Evolutionary conservation across 2,888 invertebrate species (phyloP), one percentile per base, ranked within the genome.

Genomic region (Stegana nigrithorax): DNA sequence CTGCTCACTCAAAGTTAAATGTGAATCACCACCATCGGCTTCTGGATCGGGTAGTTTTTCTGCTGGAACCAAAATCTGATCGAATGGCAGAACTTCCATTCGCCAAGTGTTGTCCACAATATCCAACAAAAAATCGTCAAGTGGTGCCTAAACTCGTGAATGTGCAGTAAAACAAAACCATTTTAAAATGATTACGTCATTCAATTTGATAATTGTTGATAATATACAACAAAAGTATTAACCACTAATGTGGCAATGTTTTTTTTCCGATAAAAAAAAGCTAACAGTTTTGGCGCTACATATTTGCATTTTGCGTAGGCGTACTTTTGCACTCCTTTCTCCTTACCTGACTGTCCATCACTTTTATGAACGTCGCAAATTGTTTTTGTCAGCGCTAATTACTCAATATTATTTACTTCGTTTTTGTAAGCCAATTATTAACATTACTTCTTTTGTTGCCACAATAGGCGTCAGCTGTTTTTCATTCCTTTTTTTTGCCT

Each of bases 41-140:
- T 95, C 95, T 0, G 94, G 94, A 87, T 97, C 97, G 1, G 97
- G 95, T 56, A 97, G 87, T 86, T 97, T 96, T 80, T 92, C 90
- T 56, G 91, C 84, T 2, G 97, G 97, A 5, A 97, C 96, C 59
- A 87, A 82, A 72, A 94, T 94, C 80, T 96, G 95, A 84, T 96
- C 96, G 74, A 91, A 89, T 3, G 94, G 94, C 50, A 95, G 86
- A 74, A 89, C 88, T 80, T 96, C 96, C 64, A 92, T 90, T 60
- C 93, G 89, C 97, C 97, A 97, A 76, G 91, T 90, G 78, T 94
- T 92, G 83, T 96, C 96, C 70, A 86, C 71, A 72, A 86, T 83
- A 73, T 86, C 86, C 72, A 86, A 75, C 63, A 86, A 79, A 67
- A 82, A 73, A 73, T 83, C 86, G 72, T 86, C 85, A 69, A 80